Conservation (phyloP, 92 coral and sea anemone genomes). For the Desmophyllum pertusum region DNA sequence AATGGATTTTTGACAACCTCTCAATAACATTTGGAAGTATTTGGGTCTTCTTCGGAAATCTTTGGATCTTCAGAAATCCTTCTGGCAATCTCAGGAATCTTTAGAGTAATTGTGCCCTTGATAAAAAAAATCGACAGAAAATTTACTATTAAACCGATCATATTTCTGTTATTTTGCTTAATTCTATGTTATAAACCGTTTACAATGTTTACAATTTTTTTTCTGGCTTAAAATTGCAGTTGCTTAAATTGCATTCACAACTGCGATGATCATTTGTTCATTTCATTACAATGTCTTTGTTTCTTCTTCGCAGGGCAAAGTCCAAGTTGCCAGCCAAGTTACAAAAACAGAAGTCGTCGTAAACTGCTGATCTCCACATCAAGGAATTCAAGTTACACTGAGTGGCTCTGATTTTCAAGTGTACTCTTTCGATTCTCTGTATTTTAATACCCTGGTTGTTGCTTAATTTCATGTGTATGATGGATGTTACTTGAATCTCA, state of each 20-base stretch:
- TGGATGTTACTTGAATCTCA: slow-evolving; percentile 1
- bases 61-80: too few relatives aligned
- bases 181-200: neutral
- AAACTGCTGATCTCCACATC: slow-evolving; percentile 19
- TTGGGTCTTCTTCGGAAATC: too few relatives aligned
- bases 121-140: too few relatives aligned
- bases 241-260: too few relatives aligned
- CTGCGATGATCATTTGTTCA: too few relatives aligned
- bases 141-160: too few relatives aligned
- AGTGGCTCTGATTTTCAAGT: slow-evolving; percentile 7
- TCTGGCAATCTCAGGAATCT: too few relatives aligned
- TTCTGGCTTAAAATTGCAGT: too few relatives aligned
- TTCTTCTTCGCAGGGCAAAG: slow-evolving; percentile 66
- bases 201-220: neutral
- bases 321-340: slow-evolving; percentile 92
- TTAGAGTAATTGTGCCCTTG: too few relatives aligned
- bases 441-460: neutral
- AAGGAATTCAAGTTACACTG: neutral
- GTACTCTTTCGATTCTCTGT: neutral
- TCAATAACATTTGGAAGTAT: too few relatives aligned
- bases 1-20: too few relatives aligned
- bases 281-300: neutral
- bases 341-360: slow-evolving; percentile 85
- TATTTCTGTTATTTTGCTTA: too few relatives aligned
- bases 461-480: neutral